Percentiles rank a stretch among this genome's conserved stretches.
Conservation (phyloP, 2,888 invertebrate species). For the Incurvaria masculella region DNA sequence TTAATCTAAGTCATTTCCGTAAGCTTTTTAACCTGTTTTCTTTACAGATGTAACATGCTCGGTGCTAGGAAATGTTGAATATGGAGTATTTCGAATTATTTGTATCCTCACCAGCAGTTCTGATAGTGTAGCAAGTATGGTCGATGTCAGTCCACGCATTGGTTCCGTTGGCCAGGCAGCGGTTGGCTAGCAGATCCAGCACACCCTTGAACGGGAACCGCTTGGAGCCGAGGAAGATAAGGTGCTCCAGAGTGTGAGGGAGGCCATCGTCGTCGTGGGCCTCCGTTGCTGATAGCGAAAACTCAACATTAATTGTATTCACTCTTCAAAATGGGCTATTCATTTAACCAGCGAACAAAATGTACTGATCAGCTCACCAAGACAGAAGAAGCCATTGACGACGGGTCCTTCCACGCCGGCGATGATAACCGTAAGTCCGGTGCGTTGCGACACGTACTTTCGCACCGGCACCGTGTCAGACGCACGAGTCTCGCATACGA, state of each 20-base stretch:
- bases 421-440: conserved; percentile 78
- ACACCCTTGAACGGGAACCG: conserved; percentile 88
- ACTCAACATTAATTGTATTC: conserved; percentile 12
- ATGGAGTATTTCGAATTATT: too few relatives aligned
- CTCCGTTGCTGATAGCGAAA: conserved; percentile 88
- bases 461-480: conserved; percentile 73
- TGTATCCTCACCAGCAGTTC: conserved; percentile 83
- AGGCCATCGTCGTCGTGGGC: conserved; percentile 89
- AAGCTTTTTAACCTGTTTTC: too few relatives aligned
- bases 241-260: conserved; percentile 90
- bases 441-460: conserved; percentile 74
- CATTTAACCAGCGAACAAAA: conserved; percentile 1
- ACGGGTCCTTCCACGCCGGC: conserved; percentile 89
- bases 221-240: conserved; percentile 88
- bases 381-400: conserved; percentile 82
- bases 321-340: not conserved
- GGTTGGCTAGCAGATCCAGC: conserved; percentile 82
- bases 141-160: conserved; percentile 88
- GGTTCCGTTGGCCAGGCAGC: conserved; percentile 87
- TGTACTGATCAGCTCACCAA: conserved; percentile 59
- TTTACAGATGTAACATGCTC: too few relatives aligned
- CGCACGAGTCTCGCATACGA: conserved; percentile 61
- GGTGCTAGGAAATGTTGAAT: too few relatives aligned
- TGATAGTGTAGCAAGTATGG: conserved; percentile 87
- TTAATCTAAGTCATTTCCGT: too few relatives aligned